phyloP scores from a whole-genome alignment of 2,888 invertebrate species.

The Phortica okadai region DNA sequence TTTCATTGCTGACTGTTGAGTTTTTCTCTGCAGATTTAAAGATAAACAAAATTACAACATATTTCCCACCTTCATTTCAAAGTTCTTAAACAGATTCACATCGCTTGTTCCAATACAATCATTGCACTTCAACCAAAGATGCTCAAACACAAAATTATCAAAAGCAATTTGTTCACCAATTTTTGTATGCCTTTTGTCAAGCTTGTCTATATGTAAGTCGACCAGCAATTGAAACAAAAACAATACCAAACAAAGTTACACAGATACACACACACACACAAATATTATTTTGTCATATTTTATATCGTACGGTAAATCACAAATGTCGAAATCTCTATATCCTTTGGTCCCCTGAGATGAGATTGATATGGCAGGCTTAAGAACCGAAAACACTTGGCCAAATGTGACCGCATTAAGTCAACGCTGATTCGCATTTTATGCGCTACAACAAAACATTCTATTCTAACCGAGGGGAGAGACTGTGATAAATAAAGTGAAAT shows the following conservation, averaged over 20 bases:
- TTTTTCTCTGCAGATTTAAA: too few species aligned
- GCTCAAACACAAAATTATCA: too few species aligned
- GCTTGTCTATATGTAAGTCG: neutral
- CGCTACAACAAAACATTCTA: neutral
- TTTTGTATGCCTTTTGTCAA: neutral
- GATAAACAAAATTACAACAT: too few species aligned
- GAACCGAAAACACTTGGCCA: slow-evolving; percentile 76
- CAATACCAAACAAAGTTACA: slow-evolving; percentile 27
- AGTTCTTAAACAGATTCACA: too few species aligned
- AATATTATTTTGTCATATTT: slow-evolving; percentile 63
- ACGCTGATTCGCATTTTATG: slow-evolving; percentile 59
- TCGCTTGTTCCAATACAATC: too few species aligned
- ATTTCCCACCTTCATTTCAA: too few species aligned
- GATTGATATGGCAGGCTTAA: slow-evolving; percentile 77
- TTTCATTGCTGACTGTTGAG: too few species aligned
- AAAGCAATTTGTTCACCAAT: too few species aligned
- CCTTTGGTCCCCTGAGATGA: slow-evolving; percentile 74
- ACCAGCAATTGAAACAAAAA: slow-evolving; percentile 22
- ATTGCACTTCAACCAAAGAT: too few species aligned
- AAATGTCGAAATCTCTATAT: slow-evolving; percentile 75
- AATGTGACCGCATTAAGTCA: slow-evolving; percentile 75
- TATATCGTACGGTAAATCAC: slow-evolving; percentile 66
- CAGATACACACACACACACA: slow-evolving; percentile 34
- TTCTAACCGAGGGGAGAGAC: neutral
- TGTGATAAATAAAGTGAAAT: slow-evolving; percentile 29